Base-by-base conservation (phyloP, 2,888 invertebrate genomes). In the Lumbricus terrestris region DNA sequence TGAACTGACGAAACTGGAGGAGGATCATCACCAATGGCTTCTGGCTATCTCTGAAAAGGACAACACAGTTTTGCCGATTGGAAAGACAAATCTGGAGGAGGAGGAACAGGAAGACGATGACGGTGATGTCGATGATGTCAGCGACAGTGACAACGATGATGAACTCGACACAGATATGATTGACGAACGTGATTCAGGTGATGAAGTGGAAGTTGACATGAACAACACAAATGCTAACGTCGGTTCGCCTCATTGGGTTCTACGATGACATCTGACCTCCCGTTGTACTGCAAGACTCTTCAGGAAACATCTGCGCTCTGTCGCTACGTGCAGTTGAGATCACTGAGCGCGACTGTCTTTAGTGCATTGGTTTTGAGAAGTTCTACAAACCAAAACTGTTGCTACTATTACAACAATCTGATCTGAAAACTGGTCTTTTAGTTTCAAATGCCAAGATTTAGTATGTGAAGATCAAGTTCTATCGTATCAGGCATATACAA, bases 1-100 rank as follows among this genome's bases (percentile, higher is more conserved):
- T 33, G 97, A 97, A 94, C 96, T 97, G 2, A 95, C 96, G 47
- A 96, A 96, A 92, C 95, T 97, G 89, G 97, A 97, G 95, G 95
- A 96, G 88, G 97, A 97, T 93, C 96, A 97, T 93, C 96, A 96
- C 93, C 95, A 96, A 91, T 97, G 97, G 95, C 92, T 94, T 89
- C 94, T 94, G 89, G 93, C 94, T 82, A 94, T 95, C 90, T 94
- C 94, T 11, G 94, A 95, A 91, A 95, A 95, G 91, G 94, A 94
- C 92, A 94, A 93, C 90, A 94, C 94, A 89, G 93, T 95, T 89
- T 93, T 94, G 29, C 95, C 95, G 20, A 95, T 95, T 90, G 95
- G 95, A 33, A 95, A 95, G 92, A 94, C 94, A 89, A 93, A 94
- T 47, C 93, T 94, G 88, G 95, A 95, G 37, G 95, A 94, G 82